These are phyloP conservation scores for Penaeus monodon DNA, from an alignment of 2,888 invertebrate species.

Conservation along the genomic window DNA sequence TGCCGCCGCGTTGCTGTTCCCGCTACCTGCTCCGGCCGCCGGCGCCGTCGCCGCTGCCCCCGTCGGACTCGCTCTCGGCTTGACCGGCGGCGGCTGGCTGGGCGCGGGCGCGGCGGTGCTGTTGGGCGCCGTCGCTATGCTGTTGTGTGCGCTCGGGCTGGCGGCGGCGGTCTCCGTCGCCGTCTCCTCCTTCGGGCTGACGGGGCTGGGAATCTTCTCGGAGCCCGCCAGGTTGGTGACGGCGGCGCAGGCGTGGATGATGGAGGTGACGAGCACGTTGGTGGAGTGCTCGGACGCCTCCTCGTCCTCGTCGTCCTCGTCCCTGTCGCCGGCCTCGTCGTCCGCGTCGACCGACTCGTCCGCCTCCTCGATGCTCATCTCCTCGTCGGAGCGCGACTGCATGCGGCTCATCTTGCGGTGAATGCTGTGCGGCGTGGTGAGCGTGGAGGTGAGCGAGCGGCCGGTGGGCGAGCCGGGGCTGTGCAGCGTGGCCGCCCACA, in stretches of 20 bases:
- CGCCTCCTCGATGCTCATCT: constrained; percentile 60
- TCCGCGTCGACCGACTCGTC: constrained; percentile 55
- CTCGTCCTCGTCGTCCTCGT: constrained; percentile 14
- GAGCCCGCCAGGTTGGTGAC: constrained; percentile 44
- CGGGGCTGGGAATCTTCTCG: constrained; percentile 25
- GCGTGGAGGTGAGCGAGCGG: constrained; percentile 50
- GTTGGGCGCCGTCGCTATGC: constrained; percentile 32
- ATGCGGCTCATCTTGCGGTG: constrained; percentile 54
- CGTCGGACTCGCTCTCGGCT: constrained; percentile 14
- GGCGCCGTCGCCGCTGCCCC: background rate
- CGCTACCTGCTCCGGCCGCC: background rate
- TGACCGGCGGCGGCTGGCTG: constrained; percentile 37
- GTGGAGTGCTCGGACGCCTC: constrained; percentile 50
- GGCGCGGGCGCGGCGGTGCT: constrained; percentile 17
- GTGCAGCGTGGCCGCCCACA: constrained; percentile 69
- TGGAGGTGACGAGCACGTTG: constrained; percentile 56
- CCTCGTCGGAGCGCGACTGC: constrained; percentile 60
- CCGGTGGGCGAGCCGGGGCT: constrained; percentile 50
- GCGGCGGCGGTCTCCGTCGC: constrained; percentile 69
- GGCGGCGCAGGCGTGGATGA: constrained; percentile 58
- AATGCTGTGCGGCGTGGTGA: constrained; percentile 58
- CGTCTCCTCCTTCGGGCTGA: constrained; percentile 48
- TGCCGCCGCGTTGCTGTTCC: background rate
- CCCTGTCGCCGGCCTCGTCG: constrained; percentile 47
- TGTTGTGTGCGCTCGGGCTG: constrained; percentile 54